Base-by-base conservation (phyloP, 2,113 vertebrate genomes). In the Macquaria ambigua region DNA sequence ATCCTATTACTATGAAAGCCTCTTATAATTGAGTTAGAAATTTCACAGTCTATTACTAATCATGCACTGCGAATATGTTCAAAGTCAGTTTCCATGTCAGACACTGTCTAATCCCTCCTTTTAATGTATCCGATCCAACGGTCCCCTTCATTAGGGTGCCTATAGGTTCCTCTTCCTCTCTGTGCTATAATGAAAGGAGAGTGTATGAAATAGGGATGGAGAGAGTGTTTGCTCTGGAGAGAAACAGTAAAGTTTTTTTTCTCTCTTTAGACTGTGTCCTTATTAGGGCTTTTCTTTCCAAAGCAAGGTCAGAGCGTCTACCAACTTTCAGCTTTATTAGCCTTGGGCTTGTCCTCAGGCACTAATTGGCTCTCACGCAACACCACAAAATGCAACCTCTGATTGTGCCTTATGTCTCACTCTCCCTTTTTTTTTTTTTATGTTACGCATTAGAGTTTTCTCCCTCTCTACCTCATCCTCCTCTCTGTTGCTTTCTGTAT, bases 261-360 rank as follows among this genome's bases (percentile, higher is more conserved):
- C 53, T 81, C 82, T 88, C 82, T 93, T 86, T 85, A 87, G 91
- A 91, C 90, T 66, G 88, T 93, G 93, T 94, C 94, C 93, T 94
- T 93, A 93, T 94, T 95, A 94, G 89, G 90, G 84, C 78, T 93
- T 87, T 86, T 83, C 92, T 92, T 91, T 90, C 89, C 87, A 92
- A 92, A 90, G 89, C 91, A 94, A 93, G 93, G 92, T 93, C 92
- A 93, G 81, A 88, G 85, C 85, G n/a, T 92, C 90, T 74, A 87
- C 87, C 86, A 93, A 94, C 93, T 94, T 95, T 90, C 90, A 92
- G 92, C 83, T 85, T 93, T 91, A 94, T 94, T 94, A 94, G 92
- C 94, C 92, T 64, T 90, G 84, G 91, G 94, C 91, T 90, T 92
- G 90, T 94, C 93, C 91, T 93, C 87, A 78, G 93, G 94, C 90